phyloP scores from a whole-genome alignment of 2,797 vertebrate species.

The Onychomys torridus region DNA sequence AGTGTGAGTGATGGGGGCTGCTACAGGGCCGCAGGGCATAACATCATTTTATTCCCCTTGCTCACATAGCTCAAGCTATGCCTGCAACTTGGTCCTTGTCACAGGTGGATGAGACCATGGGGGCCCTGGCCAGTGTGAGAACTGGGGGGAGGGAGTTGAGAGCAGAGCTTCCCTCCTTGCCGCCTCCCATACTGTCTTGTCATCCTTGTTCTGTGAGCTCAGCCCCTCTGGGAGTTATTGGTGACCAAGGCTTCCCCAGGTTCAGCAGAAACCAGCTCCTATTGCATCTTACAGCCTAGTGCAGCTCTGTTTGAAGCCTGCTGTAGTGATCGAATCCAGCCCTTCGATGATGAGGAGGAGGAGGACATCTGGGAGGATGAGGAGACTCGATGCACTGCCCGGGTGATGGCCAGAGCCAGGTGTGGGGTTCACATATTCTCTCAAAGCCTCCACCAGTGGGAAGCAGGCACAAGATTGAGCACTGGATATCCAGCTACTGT shows the following conservation, averaged over 20 bases:
- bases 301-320: slow-evolving; percentile 96
- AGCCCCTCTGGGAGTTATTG: not conserved
- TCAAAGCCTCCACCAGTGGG: not conserved
- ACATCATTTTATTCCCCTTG: not conserved
- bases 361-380: slow-evolving; percentile 99
- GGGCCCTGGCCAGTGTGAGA: not conserved
- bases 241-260: not conserved
- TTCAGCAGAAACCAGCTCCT: not conserved
- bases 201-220: not conserved
- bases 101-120: not conserved
- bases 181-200: not conserved
- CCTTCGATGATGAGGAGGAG: slow-evolving; percentile 96
- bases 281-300: slow-evolving; percentile 89
- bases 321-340: slow-evolving; percentile 96
- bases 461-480: not conserved
- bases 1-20: slow-evolving; percentile 90
- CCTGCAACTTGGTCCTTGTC: not conserved
- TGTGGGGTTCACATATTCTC: slow-evolving; percentile 62
- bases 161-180: not conserved
- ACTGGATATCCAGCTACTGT: not conserved
- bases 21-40: not conserved
- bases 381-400: slow-evolving; percentile 93
- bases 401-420: slow-evolving; percentile 95
- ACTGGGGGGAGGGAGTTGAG: not conserved
- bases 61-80: not conserved